These are phyloP conservation scores for Zingel zingel DNA, from an alignment of 2,113 vertebrate species.

Conservation along the genomic window DNA sequence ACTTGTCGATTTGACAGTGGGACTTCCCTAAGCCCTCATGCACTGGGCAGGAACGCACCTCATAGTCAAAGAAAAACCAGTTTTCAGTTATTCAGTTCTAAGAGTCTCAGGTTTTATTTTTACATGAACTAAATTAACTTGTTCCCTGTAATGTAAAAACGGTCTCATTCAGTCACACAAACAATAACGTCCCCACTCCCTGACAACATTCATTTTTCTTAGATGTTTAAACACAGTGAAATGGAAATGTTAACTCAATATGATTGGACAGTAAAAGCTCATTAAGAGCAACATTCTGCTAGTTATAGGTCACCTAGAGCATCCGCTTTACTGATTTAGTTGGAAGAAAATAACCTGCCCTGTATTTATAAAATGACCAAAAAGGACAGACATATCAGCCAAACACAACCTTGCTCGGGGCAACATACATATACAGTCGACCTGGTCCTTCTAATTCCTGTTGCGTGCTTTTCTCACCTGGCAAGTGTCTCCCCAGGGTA, in stretches of 20 bases:
- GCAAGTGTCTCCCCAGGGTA: constrained; percentile 62
- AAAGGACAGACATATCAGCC: constrained; percentile 46
- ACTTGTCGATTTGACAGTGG: too few relatives aligned
- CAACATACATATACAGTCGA: constrained; percentile 33
- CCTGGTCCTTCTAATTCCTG: constrained; percentile 46
- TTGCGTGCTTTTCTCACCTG: constrained; percentile 77
- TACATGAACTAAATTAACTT: background rate
- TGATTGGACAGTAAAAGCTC: constrained; percentile 21
- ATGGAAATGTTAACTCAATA: background rate
- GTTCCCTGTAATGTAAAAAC: background rate
- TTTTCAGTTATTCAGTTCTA: background rate
- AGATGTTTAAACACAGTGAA: constrained; percentile 1
- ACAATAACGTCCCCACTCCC: background rate
- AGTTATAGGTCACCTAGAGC: background rate
- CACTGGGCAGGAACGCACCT: too few relatives aligned
- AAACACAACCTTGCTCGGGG: constrained; percentile 76
- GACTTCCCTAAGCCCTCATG: too few relatives aligned
- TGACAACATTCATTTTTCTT: background rate
- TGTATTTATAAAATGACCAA: constrained; percentile 26
- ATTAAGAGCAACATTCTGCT: constrained; percentile 1
- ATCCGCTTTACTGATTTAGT: background rate
- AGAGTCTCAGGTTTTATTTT: background rate
- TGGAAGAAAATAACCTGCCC: constrained; percentile 24
- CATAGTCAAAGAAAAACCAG: too few relatives aligned
- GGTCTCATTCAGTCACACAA: background rate